Evolutionary conservation across 2,797 vertebrate species (phyloP).

Genomic region (Paramormyrops hopkinsi): DNA sequence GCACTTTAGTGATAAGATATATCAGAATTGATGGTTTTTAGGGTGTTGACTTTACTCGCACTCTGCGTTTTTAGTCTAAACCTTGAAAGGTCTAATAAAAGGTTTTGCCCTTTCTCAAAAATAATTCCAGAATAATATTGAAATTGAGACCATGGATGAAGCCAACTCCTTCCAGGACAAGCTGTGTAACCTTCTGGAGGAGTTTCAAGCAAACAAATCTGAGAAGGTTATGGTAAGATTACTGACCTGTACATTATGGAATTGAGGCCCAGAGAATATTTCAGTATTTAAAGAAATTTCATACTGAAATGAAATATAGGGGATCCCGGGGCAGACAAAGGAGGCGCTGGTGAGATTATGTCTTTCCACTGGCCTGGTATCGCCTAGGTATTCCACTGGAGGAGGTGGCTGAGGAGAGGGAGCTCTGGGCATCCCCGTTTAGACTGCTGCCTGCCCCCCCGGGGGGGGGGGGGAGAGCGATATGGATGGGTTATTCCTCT

Average conservation of each 20-base stretch:
- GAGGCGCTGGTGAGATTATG: not conserved
- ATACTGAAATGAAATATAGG: not conserved
- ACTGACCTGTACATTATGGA: not conserved
- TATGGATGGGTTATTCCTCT: not conserved
- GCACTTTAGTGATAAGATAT: not conserved
- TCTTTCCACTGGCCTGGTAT: not conserved
- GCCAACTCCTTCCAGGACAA: slow-evolving; percentile 64
- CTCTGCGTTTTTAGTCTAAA: not conserved
- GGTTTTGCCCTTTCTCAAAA: not conserved
- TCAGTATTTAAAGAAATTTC: not conserved
- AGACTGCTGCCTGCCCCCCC: not conserved
- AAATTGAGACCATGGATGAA: slow-evolving; percentile 64
- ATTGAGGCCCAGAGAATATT: not conserved
- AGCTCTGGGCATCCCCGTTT: not conserved
- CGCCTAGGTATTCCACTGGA: not conserved
- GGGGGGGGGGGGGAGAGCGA: too few relatives aligned
- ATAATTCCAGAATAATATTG: slow-evolving; percentile 53
- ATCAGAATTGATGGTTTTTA: not conserved
- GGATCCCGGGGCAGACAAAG: not conserved
- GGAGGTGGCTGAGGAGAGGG: not conserved
- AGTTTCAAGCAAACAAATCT: slow-evolving; percentile 60
- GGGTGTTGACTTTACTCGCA: not conserved
- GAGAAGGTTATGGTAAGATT: slow-evolving; percentile 45
- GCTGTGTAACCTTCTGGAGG: slow-evolving; percentile 59
- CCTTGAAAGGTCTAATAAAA: not conserved